Base-by-base conservation (phyloP, 23 tunicate genomes). In the Diplosoma virens region DNA sequence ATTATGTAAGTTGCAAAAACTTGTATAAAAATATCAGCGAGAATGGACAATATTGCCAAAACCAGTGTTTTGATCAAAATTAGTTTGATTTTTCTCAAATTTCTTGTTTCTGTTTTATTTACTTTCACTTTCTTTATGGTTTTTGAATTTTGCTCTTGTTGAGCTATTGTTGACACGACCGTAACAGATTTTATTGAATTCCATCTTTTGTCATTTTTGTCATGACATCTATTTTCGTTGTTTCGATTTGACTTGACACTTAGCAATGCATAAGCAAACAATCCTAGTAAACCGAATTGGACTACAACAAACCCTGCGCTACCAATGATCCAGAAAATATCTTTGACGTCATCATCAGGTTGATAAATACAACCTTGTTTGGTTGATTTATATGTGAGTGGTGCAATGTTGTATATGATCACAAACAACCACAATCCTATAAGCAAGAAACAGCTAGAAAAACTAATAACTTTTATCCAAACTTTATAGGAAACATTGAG, bases 241-340 rank as follows among this genome's bases (percentile, higher is more conserved):
- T n/a, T n/a, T n/a, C n/a, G n/a, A n/a, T n/a, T n/a, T n/a, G n/a
- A n/a, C n/a, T n/a, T n/a, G n/a, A n/a, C n/a, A n/a, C n/a, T n/a
- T n/a, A n/a, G n/a, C 61, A 84, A 61, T 5, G 89, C 85, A 46
- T 77, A 84, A 27, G 67, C 26, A 27, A 84, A 67, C 17, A 84
- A 55, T 24, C 82, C 77, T 11, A 77, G 25, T 23, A 84, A 37
- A 0, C 55, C 33, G 9, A 84, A 18, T 25, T 84, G 80, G 33
- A 53, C 56, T 7, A 77, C 11, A 7, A 74, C 59, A 5, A 84
- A 47, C 16, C 67, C 27, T 9, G 58, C 78, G 11, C 77, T 46
- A 2, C 30, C 56, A 3, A 35, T 58, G 17, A 56, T 31, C 67
- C 67, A 56, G 25, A 9, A 50, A 25, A 3, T 2, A 3, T 46